Base-by-base conservation (phyloP, 2,797 vertebrate genomes). In the Podarcis siculus region DNA sequence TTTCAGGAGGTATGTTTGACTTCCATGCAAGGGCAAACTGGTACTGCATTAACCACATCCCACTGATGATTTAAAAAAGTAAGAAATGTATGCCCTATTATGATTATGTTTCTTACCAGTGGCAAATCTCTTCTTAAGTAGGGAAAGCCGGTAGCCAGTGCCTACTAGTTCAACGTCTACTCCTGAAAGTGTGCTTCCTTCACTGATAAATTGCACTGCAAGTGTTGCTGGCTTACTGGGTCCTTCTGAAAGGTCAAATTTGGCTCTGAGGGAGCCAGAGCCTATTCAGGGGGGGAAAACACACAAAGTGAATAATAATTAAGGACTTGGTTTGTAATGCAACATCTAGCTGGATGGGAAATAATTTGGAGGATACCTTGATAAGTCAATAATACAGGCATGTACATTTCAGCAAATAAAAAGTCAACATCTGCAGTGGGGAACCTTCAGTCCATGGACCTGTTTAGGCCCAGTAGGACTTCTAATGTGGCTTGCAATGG, bases 71-170 rank as follows among this genome's bases (percentile, higher is more conserved):
- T 35, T 15, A 13, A 81, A 77, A 42, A 61, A 86, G 32, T 55
- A 72, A 80, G 67, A 73, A 61, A 9, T 73, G 32, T 23, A 64
- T 39, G 7, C 6, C 25, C 9, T 37, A 69, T 79, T 58, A 27
- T 72, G 30, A 69, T 69, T 66, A 73, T 23, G 42, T 25, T 17
- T 83, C 97, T 95, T 96, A 99, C 99, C 99, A 96, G 98, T 98
- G 92, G 98, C 97, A 96, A 99, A 99, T 90, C 98, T 98, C 96
- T 99, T 99, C 95, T 99, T 99, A 92, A 97, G 97, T 92, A 99
- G 98, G 17, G 98, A 99, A 67, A 99, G 98, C 66, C 99, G 96
- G 95, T 99, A 99, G 83, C 98, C 98, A 27, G 97, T 91, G 79
- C 99, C 98, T 84, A 97, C 97, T 0, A 99, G 98, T 92, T 99